Percentiles rank a stretch among this genome's conserved stretches.
These are phyloP conservation scores for Eulacestoma nigropectus DNA, from an alignment of 2,113 vertebrate genomes.

Conservation along the genomic window DNA sequence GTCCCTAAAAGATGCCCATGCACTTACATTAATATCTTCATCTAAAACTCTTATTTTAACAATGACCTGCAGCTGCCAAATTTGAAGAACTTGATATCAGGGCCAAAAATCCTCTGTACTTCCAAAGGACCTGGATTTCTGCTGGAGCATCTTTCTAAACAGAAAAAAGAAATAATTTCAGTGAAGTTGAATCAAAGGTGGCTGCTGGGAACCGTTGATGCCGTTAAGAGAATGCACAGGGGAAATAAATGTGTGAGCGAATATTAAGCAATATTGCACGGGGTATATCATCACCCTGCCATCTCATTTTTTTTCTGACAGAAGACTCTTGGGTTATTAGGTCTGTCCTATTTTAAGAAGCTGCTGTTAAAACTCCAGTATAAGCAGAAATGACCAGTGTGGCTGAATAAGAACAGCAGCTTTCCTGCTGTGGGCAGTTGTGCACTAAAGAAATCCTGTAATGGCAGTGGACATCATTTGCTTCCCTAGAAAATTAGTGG, in stretches of 20 bases:
- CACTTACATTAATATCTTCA: neutral
- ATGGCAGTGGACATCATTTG: neutral
- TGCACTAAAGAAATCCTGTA: neutral
- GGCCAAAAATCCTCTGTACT: neutral
- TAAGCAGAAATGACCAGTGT: neutral
- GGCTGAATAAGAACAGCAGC: neutral
- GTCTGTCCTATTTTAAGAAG: neutral
- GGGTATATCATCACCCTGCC: neutral
- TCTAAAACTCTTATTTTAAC: neutral
- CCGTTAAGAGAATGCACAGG: neutral
- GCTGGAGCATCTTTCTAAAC: neutral
- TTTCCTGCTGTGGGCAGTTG: neutral
- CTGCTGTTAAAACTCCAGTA: neutral
- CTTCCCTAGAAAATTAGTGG: neutral
- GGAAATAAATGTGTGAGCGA: neutral
- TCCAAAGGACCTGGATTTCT: neutral
- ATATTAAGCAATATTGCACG: neutral
- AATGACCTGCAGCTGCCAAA: neutral
- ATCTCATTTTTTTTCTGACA: neutral
- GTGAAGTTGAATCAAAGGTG: neutral
- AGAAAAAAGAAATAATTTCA: neutral
- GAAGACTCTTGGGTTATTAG: neutral
- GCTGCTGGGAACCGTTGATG: neutral
- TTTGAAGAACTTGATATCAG: neutral
- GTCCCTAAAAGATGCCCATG: neutral